Percentiles rank a stretch among this genome's conserved stretches.
Conservation (phyloP, 2,113 vertebrate species). For the Colossoma macropomum region DNA sequence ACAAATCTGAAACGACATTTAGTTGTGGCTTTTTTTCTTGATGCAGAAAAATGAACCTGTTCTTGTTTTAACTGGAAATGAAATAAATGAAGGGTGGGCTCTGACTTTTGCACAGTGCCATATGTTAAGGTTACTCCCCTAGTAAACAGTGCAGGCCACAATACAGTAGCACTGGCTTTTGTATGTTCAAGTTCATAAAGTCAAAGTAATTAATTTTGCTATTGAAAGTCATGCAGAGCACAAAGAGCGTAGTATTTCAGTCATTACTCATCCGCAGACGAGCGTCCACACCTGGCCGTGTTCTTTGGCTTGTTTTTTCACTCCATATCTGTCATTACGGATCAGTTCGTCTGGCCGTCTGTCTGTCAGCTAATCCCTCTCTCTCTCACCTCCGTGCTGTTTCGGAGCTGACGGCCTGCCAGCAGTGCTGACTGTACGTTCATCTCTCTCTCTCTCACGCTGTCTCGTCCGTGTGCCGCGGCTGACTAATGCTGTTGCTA, state of each 20-base stretch:
- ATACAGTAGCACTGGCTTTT: neutral
- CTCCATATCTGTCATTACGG: neutral
- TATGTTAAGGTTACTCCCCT: neutral
- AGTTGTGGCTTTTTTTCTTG: too few relatives aligned
- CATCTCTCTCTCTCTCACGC: neutral
- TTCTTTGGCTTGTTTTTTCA: neutral
- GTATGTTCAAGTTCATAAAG: neutral
- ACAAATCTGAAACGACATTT: too few relatives aligned
- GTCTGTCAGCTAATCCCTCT: neutral
- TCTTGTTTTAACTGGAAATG: too few relatives aligned
- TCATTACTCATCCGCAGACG: neutral
- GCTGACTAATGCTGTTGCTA: neutral
- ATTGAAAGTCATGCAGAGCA: neutral
- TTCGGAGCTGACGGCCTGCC: neutral
- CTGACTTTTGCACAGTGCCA: too few relatives aligned
- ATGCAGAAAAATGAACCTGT: too few relatives aligned
- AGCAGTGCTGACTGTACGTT: neutral
- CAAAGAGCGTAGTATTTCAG: neutral
- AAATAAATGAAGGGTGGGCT: too few relatives aligned
- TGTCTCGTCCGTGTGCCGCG: neutral
- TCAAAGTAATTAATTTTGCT: neutral
- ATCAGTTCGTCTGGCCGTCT: slow-evolving; percentile 24
- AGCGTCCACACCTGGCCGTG: neutral
- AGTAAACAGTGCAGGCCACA: neutral
- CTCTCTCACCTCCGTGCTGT: neutral